Evolutionary conservation across 2,888 invertebrate genomes (phyloP).

Genomic region (Acleris literana): DNA sequence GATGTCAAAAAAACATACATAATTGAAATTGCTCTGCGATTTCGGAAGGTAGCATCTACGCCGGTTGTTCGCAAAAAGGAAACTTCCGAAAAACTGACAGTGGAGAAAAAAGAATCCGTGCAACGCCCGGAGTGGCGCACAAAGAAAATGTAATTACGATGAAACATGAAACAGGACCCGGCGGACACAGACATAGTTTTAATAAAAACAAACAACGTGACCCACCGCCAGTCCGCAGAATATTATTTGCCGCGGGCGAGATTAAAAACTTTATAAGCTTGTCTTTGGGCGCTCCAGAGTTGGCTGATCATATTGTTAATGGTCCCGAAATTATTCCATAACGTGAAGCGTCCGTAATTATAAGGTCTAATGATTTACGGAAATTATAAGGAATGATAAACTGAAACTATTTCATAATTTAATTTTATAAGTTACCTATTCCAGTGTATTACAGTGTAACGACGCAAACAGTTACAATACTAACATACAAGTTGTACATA

Average conservation of each 20-base stretch:
- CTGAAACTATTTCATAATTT: too few species aligned
- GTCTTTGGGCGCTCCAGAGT: neutral
- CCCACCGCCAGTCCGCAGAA: slow-evolving; percentile 10
- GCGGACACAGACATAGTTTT: slow-evolving; percentile 46
- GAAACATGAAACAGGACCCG: slow-evolving; percentile 46
- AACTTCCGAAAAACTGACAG: slow-evolving; percentile 29
- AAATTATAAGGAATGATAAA: too few species aligned
- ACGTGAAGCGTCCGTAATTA: too few species aligned
- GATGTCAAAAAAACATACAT: slow-evolving; percentile 1
- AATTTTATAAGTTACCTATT: too few species aligned
- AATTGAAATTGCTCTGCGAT: slow-evolving; percentile 13
- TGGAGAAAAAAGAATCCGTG: slow-evolving; percentile 25
- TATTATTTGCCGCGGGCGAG: slow-evolving; percentile 24
- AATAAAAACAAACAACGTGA: slow-evolving; percentile 42
- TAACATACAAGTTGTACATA: too few species aligned
- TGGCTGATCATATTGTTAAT: too few species aligned
- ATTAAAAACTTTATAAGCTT: slow-evolving; percentile 26
- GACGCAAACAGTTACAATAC: too few species aligned
- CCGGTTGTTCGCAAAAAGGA: neutral
- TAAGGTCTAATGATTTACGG: too few species aligned
- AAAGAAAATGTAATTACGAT: slow-evolving; percentile 57
- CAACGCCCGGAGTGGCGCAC: slow-evolving; percentile 38
- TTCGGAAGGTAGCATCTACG: neutral
- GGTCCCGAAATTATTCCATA: too few species aligned
- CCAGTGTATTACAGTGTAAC: too few species aligned